phyloP scores from a whole-genome alignment of 2,113 vertebrate genomes.

The Procapra przewalskii region DNA sequence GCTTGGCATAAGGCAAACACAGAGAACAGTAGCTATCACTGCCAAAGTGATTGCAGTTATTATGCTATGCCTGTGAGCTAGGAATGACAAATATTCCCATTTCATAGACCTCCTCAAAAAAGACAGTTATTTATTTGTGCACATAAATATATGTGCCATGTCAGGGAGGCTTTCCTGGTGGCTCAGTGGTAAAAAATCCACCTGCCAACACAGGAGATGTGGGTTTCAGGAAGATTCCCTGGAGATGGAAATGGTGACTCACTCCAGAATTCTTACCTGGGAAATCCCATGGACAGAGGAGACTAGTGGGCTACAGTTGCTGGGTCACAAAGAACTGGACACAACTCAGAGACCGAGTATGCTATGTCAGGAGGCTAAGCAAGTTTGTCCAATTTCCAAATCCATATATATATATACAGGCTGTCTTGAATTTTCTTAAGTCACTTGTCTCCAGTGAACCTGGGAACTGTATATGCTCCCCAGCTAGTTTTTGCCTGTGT shows the following conservation, averaged over 20 bases:
- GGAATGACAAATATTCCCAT: background rate
- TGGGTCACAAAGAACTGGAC: background rate
- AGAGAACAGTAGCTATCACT: background rate
- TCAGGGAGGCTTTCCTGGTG: background rate
- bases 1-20: background rate
- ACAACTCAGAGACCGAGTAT: background rate
- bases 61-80: background rate
- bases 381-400: background rate
- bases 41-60: background rate
- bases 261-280: background rate
- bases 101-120: background rate
- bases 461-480: background rate
- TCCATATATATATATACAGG: background rate
- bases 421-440: constrained; percentile 33
- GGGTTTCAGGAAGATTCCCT: background rate
- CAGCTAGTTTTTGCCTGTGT: background rate
- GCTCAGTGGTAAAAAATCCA: background rate
- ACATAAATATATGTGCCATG: background rate
- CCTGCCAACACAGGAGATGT: background rate
- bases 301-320: background rate
- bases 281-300: background rate
- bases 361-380: background rate
- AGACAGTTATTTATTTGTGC: background rate
- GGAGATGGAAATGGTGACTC: background rate
- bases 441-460: background rate